A percentile compares a stretch with the other conserved stretches of the same genome.
These are phyloP conservation scores for Calameuta filiformis DNA, from an alignment of 2,888 invertebrate genomes.

Conservation along the genomic window DNA sequence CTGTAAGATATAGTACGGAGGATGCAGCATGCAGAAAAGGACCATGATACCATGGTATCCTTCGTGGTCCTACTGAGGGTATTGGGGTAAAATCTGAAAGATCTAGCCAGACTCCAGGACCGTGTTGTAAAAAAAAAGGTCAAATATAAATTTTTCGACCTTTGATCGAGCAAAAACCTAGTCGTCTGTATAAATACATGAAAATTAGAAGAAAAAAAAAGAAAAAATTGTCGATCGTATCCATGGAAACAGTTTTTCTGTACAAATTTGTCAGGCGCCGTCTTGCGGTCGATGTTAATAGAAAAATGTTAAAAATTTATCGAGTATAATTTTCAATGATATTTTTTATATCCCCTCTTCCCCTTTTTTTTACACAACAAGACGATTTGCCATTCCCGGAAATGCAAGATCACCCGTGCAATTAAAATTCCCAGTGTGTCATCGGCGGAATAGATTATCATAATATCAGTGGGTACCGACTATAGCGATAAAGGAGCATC, in stretches of 20 bases:
- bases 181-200: not conserved
- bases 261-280: not conserved
- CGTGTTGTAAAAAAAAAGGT: not conserved
- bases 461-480: not conserved
- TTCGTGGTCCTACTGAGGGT: not conserved
- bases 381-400: not conserved
- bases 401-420: not conserved
- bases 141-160: not conserved
- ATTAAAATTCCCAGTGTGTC: not conserved
- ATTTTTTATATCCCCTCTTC: not conserved
- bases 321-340: not conserved
- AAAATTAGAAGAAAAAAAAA: conserved; percentile 2
- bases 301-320: not conserved
- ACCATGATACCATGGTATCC: not conserved
- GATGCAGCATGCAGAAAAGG: not conserved
- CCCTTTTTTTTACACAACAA: not conserved
- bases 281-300: not conserved
- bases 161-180: not conserved
- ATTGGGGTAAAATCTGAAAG: not conserved
- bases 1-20: not conserved
- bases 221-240: not conserved
- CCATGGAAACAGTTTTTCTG: not conserved
- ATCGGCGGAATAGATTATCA: not conserved
- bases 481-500: not conserved
- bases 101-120: not conserved